Conservation (phyloP, 1,140 invertebrate species). For the Apolygus lucorum region DNA sequence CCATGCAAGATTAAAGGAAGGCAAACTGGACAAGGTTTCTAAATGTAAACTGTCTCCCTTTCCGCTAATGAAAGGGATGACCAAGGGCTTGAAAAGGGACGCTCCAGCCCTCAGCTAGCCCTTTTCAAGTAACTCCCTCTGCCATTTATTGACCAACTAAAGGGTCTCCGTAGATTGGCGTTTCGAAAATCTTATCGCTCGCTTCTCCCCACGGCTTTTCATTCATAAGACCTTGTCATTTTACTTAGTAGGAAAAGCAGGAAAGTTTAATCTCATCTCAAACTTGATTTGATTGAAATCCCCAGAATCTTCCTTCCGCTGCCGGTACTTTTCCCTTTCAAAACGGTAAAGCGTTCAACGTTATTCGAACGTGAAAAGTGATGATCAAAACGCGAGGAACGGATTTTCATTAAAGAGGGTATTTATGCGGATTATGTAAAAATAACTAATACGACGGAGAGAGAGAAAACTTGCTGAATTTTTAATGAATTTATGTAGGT, state of each 20-base stretch:
- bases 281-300: constrained; percentile 9
- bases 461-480: no score
- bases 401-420: no score
- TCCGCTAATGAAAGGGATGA: constrained; percentile 12
- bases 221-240: background rate
- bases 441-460: no score
- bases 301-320: background rate
- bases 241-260: background rate
- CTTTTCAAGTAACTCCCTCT: background rate
- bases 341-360: background rate
- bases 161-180: background rate
- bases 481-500: no score
- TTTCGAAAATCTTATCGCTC: constrained; percentile 7
- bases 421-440: no score
- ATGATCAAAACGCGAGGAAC: background rate
- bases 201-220: background rate
- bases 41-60: constrained; percentile 11
- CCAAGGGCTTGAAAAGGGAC: constrained; percentile 7
- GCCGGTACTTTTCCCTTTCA: background rate
- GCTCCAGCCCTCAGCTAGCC: background rate
- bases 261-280: constrained; percentile 3
- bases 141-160: constrained; percentile 1
- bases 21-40: constrained; percentile 2
- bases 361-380: background rate
- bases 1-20: background rate